These are phyloP conservation scores for Phorcus lineatus DNA, from an alignment of 2,888 invertebrate species.

Conservation along the genomic window DNA sequence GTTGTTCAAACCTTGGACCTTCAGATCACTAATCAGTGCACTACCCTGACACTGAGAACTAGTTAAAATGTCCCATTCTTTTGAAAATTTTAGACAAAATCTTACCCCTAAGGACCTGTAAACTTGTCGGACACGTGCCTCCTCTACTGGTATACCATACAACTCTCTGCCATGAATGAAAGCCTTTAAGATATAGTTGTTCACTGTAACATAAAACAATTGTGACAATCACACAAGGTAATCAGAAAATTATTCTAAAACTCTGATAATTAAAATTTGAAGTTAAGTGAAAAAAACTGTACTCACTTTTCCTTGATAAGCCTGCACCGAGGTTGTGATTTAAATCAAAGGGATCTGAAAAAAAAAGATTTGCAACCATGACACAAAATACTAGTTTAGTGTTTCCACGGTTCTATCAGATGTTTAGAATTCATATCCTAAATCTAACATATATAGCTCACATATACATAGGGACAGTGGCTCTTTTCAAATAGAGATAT, in stretches of 20 bases:
- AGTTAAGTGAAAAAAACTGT: neutral
- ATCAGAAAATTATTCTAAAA: neutral
- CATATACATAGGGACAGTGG: too few species aligned
- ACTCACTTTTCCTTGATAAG: conserved; percentile 78
- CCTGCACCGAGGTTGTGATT: conserved; percentile 79
- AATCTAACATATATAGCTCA: too few species aligned
- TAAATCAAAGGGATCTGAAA: conserved; percentile 80
- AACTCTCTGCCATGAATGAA: conserved; percentile 74
- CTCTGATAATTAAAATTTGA: too few species aligned
- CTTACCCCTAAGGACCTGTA: conserved; percentile 44
- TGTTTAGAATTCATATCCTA: too few species aligned
- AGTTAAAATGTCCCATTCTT: too few species aligned
- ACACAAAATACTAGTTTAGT: too few species aligned
- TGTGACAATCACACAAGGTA: neutral
- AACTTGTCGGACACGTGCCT: conserved; percentile 33
- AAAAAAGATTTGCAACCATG: conserved; percentile 12
- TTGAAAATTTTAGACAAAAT: too few species aligned
- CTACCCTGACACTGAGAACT: too few species aligned
- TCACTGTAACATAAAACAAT: conserved; percentile 74
- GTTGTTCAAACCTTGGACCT: too few species aligned
- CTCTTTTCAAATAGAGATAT: too few species aligned
- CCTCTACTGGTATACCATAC: conserved; percentile 71
- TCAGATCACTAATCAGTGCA: too few species aligned
- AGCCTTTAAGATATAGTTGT: conserved; percentile 76
- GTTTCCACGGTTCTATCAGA: too few species aligned